Evolutionary conservation across 1,140 invertebrate genomes (phyloP).

Genomic region (Agrilus planipennis): DNA sequence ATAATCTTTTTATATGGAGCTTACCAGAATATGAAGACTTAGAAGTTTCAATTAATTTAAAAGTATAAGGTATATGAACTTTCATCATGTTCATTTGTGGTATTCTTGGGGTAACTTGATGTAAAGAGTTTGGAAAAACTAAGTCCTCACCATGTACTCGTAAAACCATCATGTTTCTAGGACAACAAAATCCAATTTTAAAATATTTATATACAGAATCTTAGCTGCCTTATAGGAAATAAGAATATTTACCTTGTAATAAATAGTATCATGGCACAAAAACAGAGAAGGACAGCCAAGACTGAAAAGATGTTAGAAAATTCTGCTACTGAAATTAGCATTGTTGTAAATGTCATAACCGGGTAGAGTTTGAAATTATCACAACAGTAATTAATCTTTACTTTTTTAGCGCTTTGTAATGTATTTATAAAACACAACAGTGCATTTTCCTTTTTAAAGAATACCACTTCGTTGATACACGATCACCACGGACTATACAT

Average conservation of each 20-base stretch:
- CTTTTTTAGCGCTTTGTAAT: too few relatives aligned
- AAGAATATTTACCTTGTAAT: conserved; percentile 44
- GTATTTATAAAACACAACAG: too few relatives aligned
- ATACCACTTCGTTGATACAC: too few relatives aligned
- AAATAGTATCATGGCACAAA: conserved; percentile 47
- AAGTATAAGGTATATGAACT: conserved; percentile 66
- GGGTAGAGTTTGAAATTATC: conserved; percentile 47
- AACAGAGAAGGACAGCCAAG: conserved; percentile 45
- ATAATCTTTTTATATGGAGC: too few relatives aligned
- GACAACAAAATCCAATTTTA: conserved; percentile 12
- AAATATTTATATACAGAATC: background rate
- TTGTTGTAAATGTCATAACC: conserved; percentile 42
- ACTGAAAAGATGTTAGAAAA: conserved; percentile 49
- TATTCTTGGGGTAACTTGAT: conserved; percentile 46
- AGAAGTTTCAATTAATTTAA: conserved; percentile 53
- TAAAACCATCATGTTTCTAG: conserved; percentile 61
- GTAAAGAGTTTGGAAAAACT: conserved; percentile 44
- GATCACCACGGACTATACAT: too few relatives aligned
- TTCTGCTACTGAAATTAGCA: conserved; percentile 48
- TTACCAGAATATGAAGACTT: conserved; percentile 36
- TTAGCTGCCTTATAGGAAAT: background rate
- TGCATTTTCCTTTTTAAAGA: too few relatives aligned
- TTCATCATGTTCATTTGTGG: conserved; percentile 69
- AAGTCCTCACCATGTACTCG: conserved; percentile 58
- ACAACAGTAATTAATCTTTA: too few relatives aligned